Evolutionary conservation across 2,113 vertebrate genomes (phyloP).

Genomic region (Amia ocellicauda): DNA sequence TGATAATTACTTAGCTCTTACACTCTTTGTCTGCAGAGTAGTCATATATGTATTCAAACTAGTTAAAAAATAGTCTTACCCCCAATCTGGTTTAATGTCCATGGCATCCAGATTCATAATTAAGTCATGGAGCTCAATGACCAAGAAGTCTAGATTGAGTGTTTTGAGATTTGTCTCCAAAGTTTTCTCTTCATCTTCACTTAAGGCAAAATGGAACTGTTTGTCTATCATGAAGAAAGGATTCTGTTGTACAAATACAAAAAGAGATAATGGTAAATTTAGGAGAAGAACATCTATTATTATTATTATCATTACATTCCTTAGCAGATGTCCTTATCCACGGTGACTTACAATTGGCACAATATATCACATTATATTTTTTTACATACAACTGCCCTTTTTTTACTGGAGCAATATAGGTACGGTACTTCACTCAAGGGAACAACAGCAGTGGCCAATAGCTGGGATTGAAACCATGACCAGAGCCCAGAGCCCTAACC

Average conservation of each 20-base stretch:
- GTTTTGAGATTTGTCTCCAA: not conserved
- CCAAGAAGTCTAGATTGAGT: conserved; percentile 23
- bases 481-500: too few relatives aligned
- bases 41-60: too few relatives aligned
- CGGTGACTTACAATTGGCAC: too few relatives aligned
- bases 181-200: conserved; percentile 1
- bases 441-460: too few relatives aligned
- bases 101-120: conserved; percentile 26
- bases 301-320: not conserved
- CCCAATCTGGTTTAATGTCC: conserved; percentile 2
- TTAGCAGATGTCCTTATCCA: not conserved
- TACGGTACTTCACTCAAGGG: too few relatives aligned
- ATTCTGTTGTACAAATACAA: conserved; percentile 24
- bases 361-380: too few relatives aligned
- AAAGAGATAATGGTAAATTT: not conserved
- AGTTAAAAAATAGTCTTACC: conserved; percentile 14
- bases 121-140: conserved; percentile 32
- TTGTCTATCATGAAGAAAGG: conserved; percentile 32
- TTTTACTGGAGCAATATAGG: too few relatives aligned
- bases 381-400: too few relatives aligned
- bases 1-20: too few relatives aligned
- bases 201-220: conserved; percentile 14
- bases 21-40: too few relatives aligned
- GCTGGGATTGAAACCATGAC: too few relatives aligned
- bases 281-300: not conserved